Conservation (phyloP, 2,113 vertebrate species). For the Xiphophorus hellerii region DNA sequence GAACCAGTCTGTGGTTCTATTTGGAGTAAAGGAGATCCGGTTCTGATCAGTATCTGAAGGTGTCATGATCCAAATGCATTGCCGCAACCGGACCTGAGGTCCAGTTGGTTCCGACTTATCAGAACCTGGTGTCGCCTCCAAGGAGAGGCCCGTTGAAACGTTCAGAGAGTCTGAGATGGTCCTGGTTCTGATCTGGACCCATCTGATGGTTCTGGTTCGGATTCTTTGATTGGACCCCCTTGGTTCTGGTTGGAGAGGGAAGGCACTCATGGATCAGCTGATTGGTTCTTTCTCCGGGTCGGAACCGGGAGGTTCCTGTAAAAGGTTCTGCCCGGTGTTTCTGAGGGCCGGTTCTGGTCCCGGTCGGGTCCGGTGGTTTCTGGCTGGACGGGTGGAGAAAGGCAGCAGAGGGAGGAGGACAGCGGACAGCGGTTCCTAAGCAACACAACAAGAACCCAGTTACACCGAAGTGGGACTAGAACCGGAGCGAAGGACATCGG, state of each 20-base stretch:
- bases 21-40: background rate
- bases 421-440: slow-evolving; percentile 55
- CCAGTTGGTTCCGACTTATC: background rate
- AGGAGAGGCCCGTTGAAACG: background rate
- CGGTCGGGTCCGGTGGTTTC: background rate
- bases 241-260: slow-evolving; percentile 9
- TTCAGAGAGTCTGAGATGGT: background rate
- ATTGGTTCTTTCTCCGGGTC: slow-evolving; percentile 8
- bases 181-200: too few relatives aligned
- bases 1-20: background rate
- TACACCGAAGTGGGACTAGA: background rate
- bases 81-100: too few relatives aligned
- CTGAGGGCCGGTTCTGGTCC: background rate
- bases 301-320: background rate
- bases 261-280: slow-evolving; percentile 50
- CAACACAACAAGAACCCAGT: background rate
- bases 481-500: background rate
- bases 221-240: background rate
- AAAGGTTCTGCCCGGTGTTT: background rate
- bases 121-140: background rate
- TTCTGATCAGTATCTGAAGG: too few relatives aligned
- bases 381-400: slow-evolving; percentile 17
- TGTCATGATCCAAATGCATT: too few relatives aligned
- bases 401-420: slow-evolving; percentile 71
- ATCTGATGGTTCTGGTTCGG: too few relatives aligned